Evolutionary conservation across 2,113 vertebrate species (phyloP), one percentile per base, ranked within the genome.

Genomic region (Pseudolaguvia tuberculata): DNA sequence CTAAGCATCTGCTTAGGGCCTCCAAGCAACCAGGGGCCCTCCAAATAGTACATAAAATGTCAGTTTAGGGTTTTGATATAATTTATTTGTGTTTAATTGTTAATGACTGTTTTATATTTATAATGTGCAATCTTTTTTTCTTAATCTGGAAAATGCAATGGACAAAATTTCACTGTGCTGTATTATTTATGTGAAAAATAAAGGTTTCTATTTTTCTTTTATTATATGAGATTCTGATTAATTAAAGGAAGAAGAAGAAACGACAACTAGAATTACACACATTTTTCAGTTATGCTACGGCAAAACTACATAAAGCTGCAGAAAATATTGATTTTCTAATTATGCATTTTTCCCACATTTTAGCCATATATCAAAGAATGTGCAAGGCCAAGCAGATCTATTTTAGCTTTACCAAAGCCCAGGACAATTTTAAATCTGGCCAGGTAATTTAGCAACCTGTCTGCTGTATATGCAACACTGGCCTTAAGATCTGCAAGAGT

Each of bases 401-500:
- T 67, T 67, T 56, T 48, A 78, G 70, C 21, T 9, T 51, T 58
- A 47, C 52, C 53, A 48, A 57, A 65, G 68, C 31, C 72, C 70
- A 72, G 50, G 56, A 72, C 20, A 12, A n/a, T 72, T 61, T 72
- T 50, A 42, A 72, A 72, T 61, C 25, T 61, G 45, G 57, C 56
- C 52, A 57, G 61, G 62, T 67, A 56, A 75, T 67, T 75, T 67
- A 75, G 52, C 62, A 75, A 27, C 73, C 39, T 23, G 61, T 57
- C 61, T 74, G 72, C 48, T 65, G 72, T 63, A 65, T 67, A 69
- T 59, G 53, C 65, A 62, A 76, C 75, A 21, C 15, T 62, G 31
- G 66, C 23, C 47, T 62, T 61, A n/a, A 76, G 63, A 69, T 68
- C 47, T 76, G 66, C 56, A 70, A 70, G 29, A 61, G 67, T 52